Conservation (phyloP, 2,888 invertebrate genomes). For the Drosophila falleni region DNA sequence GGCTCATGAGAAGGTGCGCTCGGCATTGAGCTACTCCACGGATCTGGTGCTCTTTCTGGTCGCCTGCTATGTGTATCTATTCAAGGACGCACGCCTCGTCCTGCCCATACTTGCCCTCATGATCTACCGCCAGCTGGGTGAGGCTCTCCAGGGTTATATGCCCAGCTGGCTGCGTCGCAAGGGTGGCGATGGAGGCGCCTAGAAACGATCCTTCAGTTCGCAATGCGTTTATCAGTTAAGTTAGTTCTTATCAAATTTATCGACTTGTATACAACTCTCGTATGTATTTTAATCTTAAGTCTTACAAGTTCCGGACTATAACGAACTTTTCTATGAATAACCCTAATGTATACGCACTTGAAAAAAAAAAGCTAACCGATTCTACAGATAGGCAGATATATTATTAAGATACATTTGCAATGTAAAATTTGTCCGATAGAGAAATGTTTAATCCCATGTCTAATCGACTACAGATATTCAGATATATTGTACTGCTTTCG, state of each 20-base stretch:
- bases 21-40: slow-evolving; percentile 90
- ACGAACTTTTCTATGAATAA: slow-evolving; percentile 44
- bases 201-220: slow-evolving; percentile 9
- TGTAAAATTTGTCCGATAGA: slow-evolving; percentile 1
- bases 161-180: slow-evolving; percentile 87
- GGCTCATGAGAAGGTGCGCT: slow-evolving; percentile 89
- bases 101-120: slow-evolving; percentile 91
- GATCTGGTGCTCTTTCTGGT: slow-evolving; percentile 91
- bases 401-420: neutral
- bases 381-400: slow-evolving; percentile 1
- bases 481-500: too few species aligned
- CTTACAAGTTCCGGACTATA: slow-evolving; percentile 31
- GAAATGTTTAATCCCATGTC: neutral
- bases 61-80: slow-evolving; percentile 93
- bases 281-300: slow-evolving; percentile 64
- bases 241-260: slow-evolving; percentile 63
- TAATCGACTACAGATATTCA: too few species aligned
- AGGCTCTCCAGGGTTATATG: slow-evolving; percentile 87
- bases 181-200: slow-evolving; percentile 65
- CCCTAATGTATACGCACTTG: slow-evolving; percentile 40
- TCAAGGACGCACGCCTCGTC: slow-evolving; percentile 92
- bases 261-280: slow-evolving; percentile 51
- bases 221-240: slow-evolving; percentile 77
- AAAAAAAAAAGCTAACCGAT: slow-evolving; percentile 35
- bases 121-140: slow-evolving; percentile 91